Base-by-base conservation (phyloP, 2,888 invertebrate species). In the Parnassius apollo region DNA sequence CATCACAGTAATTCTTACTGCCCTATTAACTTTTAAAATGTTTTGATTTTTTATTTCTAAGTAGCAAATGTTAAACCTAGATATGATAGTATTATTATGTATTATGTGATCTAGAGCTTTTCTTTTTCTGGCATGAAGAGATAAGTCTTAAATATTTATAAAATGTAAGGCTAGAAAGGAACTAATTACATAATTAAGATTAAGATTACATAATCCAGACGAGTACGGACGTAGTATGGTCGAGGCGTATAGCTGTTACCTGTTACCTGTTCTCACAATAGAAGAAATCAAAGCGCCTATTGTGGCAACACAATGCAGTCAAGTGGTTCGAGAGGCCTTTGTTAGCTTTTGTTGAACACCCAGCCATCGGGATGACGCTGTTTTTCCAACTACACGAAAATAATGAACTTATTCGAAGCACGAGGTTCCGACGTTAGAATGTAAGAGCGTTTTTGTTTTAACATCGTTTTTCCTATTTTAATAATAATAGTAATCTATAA, bases 291-390 rank as follows among this genome's bases (percentile, higher is more conserved):
- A 82, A 84, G 74, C 70, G 68, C 75, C 74, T 46, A 79, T 86
- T 85, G 82, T 86, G 69, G 62, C 49, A 68, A 66, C 71, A 85
- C 83, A 86, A 85, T 80, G 72, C 76, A 81, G 80, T 85, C 85
- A 85, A 86, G 85, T 86, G 85, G 76, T 75, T 71, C 68, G 66
- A 70, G 65, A 65, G 70, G 60, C 76, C 77, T 81, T 81, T 80
- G 79, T 78, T 74, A 60, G 62, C 55, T 63, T 65, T 63, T 59
- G 63, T 63, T 51, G 51, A 63, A 65, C 66, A 66, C 61, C 66
- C 58, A 66, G 66, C 45, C 63, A 59, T 58, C 54, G 54, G 57
- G 49, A 66, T 59, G 65, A 64, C 66, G 61, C 63, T 59, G 65
- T 64, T 57, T 67, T 65, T 67, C 65, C 51, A 49, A 48, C 63